Base-by-base conservation (phyloP, 2,797 vertebrate species). In the Channallabes apus region DNA sequence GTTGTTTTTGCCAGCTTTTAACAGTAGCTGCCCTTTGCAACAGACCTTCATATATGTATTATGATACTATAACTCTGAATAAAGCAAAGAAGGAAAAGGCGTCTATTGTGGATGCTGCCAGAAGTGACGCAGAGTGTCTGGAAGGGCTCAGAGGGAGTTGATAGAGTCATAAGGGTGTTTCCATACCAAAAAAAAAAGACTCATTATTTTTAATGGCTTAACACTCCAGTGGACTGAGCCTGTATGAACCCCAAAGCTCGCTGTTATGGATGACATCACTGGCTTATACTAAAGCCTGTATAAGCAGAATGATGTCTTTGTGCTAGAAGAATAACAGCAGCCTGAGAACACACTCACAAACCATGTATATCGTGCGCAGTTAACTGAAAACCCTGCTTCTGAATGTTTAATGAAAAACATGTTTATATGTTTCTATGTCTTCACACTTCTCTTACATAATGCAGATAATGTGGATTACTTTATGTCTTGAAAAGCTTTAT, bases 161-260 rank as follows among this genome's bases (percentile, higher is more conserved):
- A 87, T 77, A 87, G 88, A 84, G 86, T 88, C 91, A 91, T 88
- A 87, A 59, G 68, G 80, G 82, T 22, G 79, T 83, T 86, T 87
- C 80, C 80, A 64, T 46, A 56, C 20, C 46, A 82, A 59, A 91
- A 93, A 51, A 51, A 54, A 91, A 88, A 89, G 91, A 92, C 93
- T 96, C 94, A 95, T 97, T 97, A 96, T 96, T 97, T 97, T 97
- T 97, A 96, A 97, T 94, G 95, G 91, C 94, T 94, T 93, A 93
- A 91, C 95, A 94, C 96, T 94, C 94, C 93, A 95, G 92, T 94
- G 93, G 94, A 94, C 93, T 87, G 93, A 86, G 93, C 91, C 92
- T 95, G 95, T 96, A 94, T 94, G 92, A 86, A 90, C 91, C 92
- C 91, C 94, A 93, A 91, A 89, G 90, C 91, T 91, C 91, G 92